A percentile compares a stretch with the other conserved stretches of the same genome.
phyloP scores from a whole-genome alignment of 2,797 vertebrate genomes.

The Tapera naevia region DNA sequence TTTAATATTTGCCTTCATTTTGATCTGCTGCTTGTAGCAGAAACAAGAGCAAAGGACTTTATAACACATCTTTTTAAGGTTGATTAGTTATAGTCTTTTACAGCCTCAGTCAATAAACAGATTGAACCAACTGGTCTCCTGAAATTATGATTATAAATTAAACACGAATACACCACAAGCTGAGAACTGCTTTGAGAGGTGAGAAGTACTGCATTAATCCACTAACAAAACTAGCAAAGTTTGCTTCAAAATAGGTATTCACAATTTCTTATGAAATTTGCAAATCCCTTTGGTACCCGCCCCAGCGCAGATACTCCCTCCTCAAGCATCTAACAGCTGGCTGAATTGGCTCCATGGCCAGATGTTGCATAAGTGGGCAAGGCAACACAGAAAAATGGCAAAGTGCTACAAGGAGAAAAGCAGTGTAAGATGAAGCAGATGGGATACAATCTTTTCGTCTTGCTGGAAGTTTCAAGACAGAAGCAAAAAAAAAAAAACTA shows the following conservation, averaged over 20 bases:
- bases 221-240: background rate
- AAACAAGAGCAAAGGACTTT: background rate
- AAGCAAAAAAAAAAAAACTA: background rate
- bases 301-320: background rate
- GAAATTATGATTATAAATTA: background rate
- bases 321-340: background rate
- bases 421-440: background rate
- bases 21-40: background rate
- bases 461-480: background rate
- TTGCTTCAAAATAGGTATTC: background rate
- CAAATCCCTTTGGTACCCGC: background rate
- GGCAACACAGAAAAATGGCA: background rate
- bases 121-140: background rate
- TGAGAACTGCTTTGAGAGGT: background rate
- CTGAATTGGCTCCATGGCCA: background rate
- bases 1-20: background rate
- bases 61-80: background rate
- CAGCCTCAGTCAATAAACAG: background rate
- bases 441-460: background rate
- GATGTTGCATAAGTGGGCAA: background rate
- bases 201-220: background rate
- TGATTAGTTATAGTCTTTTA: background rate
- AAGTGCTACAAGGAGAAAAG: background rate
- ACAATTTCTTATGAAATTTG: background rate
- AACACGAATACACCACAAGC: background rate